Percentiles rank a stretch among this genome's conserved stretches.
These are phyloP conservation scores for Thunnus thynnus DNA, from an alignment of 2,113 vertebrate species.

Conservation along the genomic window DNA sequence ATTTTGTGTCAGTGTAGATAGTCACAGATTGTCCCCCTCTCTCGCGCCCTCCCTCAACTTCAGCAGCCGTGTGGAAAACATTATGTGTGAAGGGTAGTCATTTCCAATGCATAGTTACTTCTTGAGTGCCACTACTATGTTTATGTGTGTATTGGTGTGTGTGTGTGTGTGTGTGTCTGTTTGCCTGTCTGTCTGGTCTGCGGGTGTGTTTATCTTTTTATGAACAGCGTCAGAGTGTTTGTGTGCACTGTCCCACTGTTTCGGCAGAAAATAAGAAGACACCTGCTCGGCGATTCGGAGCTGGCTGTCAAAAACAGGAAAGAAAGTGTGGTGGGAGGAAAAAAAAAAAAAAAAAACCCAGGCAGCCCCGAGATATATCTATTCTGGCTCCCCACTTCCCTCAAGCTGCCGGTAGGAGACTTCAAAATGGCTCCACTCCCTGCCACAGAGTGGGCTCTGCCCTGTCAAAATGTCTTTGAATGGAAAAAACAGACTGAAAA, in stretches of 20 bases:
- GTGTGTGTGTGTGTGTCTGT: conserved; percentile 45
- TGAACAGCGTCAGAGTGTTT: conserved; percentile 72
- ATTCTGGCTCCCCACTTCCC: conserved; percentile 81
- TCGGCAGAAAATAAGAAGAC: conserved; percentile 77
- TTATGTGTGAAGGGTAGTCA: conserved; percentile 63
- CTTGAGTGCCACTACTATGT: conserved; percentile 48
- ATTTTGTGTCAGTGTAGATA: conserved; percentile 54
- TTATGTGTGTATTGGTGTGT: conserved; percentile 31
- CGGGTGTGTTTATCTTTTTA: conserved; percentile 75
- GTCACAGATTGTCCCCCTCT: conserved; percentile 47
- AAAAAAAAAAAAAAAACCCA: conserved; percentile 40
- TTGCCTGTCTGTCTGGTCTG: conserved; percentile 64
- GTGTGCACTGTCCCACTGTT: conserved; percentile 77
- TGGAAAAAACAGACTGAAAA: conserved; percentile 79
- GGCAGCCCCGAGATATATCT: conserved; percentile 81
- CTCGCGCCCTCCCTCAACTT: conserved; percentile 30
- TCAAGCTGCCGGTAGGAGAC: conserved; percentile 82
- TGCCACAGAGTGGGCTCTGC: conserved; percentile 77
- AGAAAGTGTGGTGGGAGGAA: conserved; percentile 62
- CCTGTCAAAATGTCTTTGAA: conserved; percentile 84
- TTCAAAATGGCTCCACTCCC: conserved; percentile 82
- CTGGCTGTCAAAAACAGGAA: conserved; percentile 81
- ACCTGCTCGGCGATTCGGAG: conserved; percentile 75
- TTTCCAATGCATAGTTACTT: conserved; percentile 68
- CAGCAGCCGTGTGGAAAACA: conserved; percentile 45